phyloP scores from a whole-genome alignment of 2,797 vertebrate genomes.

The Decapterus maruadsi region DNA sequence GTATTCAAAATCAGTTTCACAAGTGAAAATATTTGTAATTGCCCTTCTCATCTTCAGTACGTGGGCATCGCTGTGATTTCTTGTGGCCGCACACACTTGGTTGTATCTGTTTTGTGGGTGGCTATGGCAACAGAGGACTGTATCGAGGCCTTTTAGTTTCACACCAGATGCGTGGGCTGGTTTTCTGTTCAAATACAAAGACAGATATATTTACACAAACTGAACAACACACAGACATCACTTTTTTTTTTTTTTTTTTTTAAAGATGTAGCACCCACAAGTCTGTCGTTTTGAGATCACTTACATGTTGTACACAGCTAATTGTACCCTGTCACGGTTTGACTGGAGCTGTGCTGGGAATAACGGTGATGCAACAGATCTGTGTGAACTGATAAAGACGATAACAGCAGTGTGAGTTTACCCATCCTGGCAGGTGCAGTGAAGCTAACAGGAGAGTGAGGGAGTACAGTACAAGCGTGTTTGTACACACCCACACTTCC shows the following conservation, averaged over 20 bases:
- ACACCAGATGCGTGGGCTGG: not conserved
- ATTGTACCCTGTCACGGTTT: not conserved
- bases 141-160: not conserved
- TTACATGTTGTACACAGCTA: not conserved
- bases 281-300: not conserved
- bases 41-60: not conserved
- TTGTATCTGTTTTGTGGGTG: conserved; percentile 1
- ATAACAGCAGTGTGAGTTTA: not conserved
- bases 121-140: not conserved
- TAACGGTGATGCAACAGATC: not conserved
- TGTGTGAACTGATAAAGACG: not conserved
- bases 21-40: not conserved
- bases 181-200: conserved; percentile 6
- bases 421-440: not conserved
- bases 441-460: not conserved
- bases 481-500: conserved; percentile 8
- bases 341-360: not conserved
- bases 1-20: not conserved
- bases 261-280: not conserved
- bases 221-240: not conserved
- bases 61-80: not conserved
- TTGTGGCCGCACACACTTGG: not conserved
- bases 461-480: not conserved
- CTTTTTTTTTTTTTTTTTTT: not conserved
- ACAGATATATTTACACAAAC: not conserved